Percentiles rank a stretch among this genome's conserved stretches.
Evolutionary conservation across 2,888 invertebrate genomes (phyloP).

Genomic region (Cryptocephalus moraei): DNA sequence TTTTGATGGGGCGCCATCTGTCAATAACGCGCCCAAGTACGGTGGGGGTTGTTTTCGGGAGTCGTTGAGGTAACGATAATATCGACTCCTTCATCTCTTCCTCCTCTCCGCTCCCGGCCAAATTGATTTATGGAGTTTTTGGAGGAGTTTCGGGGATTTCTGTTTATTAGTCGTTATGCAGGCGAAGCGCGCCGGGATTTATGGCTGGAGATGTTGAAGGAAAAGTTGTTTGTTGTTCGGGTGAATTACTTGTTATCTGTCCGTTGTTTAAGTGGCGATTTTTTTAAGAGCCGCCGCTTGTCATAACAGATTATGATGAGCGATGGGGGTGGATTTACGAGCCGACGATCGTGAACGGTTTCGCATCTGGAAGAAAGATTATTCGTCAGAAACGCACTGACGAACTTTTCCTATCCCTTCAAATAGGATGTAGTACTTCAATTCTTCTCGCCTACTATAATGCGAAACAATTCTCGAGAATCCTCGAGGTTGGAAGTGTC

Average conservation of each 20-base stretch:
- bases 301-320: too few species aligned
- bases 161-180: not conserved
- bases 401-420: too few species aligned
- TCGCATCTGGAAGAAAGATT: too few species aligned
- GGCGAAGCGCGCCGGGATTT: not conserved
- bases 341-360: too few species aligned
- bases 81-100: constrained; percentile 12
- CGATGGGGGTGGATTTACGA: too few species aligned
- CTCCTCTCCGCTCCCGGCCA: not conserved
- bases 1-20: constrained; percentile 28
- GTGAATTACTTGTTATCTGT: not conserved
- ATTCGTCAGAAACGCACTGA: too few species aligned
- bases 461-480: too few species aligned
- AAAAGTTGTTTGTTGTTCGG: not conserved
- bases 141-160: not conserved
- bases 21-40: constrained; percentile 17
- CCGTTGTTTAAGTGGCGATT: not conserved
- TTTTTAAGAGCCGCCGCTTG: too few species aligned
- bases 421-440: too few species aligned
- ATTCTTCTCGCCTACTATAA: too few species aligned
- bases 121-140: not conserved
- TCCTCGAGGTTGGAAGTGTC: too few species aligned
- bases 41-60: constrained; percentile 14
- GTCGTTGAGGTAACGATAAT: constrained; percentile 18
- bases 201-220: not conserved